These are phyloP conservation scores for Halichoerus grypus DNA, from an alignment of 2,113 vertebrate genomes.

Conservation along the genomic window DNA sequence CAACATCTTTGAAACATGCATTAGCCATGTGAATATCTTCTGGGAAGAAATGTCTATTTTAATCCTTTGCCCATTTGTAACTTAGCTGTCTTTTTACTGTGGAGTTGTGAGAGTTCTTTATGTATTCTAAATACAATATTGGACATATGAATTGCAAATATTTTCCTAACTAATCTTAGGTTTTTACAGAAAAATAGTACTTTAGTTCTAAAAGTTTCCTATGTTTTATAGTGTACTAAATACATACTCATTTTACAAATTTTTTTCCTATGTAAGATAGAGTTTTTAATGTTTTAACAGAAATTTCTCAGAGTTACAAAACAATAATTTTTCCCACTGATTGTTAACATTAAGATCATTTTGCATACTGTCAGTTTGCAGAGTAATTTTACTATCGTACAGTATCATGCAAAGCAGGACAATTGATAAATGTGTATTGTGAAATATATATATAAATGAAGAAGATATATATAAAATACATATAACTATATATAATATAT, in stretches of 20 bases:
- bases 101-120: background rate
- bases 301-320: conserved; percentile 38
- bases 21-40: background rate
- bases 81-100: background rate
- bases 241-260: background rate
- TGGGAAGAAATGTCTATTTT: background rate
- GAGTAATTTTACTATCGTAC: background rate
- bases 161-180: background rate
- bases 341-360: background rate
- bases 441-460: conserved; percentile 20
- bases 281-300: conserved; percentile 25
- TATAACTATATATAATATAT: background rate
- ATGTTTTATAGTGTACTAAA: conserved; percentile 24
- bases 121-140: background rate
- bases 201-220: conserved; percentile 32
- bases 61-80: background rate
- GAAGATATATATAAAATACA: background rate
- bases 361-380: background rate
- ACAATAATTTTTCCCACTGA: background rate
- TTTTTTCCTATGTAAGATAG: background rate
- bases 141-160: conserved; percentile 33
- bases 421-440: background rate
- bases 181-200: conserved; percentile 30
- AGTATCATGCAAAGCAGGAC: background rate
- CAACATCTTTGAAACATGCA: background rate